phyloP scores from a whole-genome alignment of 2,888 invertebrate species.

The Sarcophaga rosellei region DNA sequence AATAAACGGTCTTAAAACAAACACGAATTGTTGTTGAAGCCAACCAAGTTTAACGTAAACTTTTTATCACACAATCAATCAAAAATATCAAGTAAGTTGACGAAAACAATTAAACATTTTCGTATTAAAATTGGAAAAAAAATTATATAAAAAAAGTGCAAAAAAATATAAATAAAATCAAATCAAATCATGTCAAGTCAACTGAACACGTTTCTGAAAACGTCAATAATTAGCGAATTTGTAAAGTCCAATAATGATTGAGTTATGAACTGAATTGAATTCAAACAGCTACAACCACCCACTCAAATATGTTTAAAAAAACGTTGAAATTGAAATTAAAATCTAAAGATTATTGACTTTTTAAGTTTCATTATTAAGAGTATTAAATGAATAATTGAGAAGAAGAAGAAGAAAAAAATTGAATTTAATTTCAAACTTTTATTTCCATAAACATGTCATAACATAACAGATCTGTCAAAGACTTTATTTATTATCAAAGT shows the following conservation, averaged over 20 bases:
- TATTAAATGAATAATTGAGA: not conserved
- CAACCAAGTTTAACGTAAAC: constrained; percentile 28
- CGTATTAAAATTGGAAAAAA: not conserved
- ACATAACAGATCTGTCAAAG: no score
- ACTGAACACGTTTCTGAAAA: constrained; percentile 16
- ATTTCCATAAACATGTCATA: not conserved
- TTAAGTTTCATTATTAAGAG: constrained; percentile 3
- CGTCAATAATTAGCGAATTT: constrained; percentile 1
- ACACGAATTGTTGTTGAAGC: constrained; percentile 52
- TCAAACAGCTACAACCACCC: not conserved
- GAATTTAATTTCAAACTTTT: not conserved
- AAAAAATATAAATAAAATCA: not conserved
- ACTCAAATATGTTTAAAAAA: constrained; percentile 15
- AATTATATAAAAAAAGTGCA: not conserved
- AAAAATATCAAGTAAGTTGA: constrained; percentile 66
- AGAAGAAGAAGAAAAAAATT: not conserved
- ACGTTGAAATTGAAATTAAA: not conserved
- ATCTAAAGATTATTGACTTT: constrained; percentile 15
- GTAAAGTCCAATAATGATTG: not conserved
- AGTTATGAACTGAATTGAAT: not conserved
- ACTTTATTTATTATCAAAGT: no score
- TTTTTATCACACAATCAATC: constrained; percentile 41
- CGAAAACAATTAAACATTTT: no score
- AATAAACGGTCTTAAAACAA: constrained; percentile 57
- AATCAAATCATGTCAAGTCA: constrained; percentile 11